Percentiles rank a stretch among this genome's conserved stretches.
phyloP scores from a whole-genome alignment of 2,888 invertebrate species.

The Enoplolaimus lenunculus region DNA sequence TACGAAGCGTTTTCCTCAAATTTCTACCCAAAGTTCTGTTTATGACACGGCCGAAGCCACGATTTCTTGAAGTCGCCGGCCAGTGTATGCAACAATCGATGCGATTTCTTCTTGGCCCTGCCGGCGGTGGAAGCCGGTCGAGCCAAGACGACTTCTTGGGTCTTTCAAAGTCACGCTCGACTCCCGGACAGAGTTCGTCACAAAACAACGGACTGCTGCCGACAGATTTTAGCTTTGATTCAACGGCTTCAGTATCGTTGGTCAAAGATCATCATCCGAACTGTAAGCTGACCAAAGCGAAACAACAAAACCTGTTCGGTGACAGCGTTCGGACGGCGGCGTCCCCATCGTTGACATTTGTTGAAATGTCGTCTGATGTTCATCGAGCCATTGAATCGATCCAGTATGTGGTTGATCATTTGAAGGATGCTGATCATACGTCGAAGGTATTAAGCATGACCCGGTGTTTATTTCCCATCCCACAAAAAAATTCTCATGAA shows the following conservation, averaged over 20 bases:
- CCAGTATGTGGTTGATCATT: slow-evolving; percentile 39
- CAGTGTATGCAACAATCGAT: not conserved
- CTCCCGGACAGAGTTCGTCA: not conserved
- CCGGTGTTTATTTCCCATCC: no score
- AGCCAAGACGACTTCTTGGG: not conserved
- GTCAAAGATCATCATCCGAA: slow-evolving; percentile 19
- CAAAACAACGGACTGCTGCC: not conserved
- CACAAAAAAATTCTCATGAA: no score
- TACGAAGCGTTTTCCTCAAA: slow-evolving; percentile 81
- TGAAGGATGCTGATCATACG: slow-evolving; percentile 22
- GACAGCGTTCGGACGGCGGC: not conserved
- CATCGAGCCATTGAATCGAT: slow-evolving; percentile 27
- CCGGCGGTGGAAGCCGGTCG: not conserved
- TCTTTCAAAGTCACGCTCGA: not conserved
- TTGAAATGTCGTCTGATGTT: not conserved
- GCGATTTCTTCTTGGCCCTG: not conserved
- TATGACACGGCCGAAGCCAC: slow-evolving; percentile 70
- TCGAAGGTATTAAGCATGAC: slow-evolving; percentile 13
- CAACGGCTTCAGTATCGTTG: not conserved
- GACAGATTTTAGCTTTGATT: not conserved
- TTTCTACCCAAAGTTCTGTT: slow-evolving; percentile 76
- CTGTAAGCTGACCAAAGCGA: slow-evolving; percentile 10
- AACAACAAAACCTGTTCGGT: not conserved
- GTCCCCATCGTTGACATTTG: not conserved
- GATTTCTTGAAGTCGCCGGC: slow-evolving; percentile 7